A percentile compares a stretch with the other conserved stretches of the same genome.
Conservation (phyloP, 2,797 vertebrate genomes). For the Anguilla anguilla region DNA sequence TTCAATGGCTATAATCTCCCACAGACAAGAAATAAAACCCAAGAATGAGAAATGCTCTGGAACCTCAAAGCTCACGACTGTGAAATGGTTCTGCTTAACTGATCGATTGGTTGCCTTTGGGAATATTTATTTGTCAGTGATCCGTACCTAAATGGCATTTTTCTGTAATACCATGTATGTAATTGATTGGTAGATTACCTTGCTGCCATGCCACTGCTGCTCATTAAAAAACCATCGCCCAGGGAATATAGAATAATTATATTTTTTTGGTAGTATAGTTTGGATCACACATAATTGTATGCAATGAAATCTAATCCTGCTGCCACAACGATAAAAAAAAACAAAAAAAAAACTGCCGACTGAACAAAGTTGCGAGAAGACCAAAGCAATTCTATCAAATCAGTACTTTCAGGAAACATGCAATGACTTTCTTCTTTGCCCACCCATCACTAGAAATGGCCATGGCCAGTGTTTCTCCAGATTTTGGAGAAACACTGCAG, state of each 20-base stretch:
- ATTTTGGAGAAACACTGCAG: not conserved
- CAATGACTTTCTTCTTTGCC: not conserved
- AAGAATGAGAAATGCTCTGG: not conserved
- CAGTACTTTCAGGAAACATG: not conserved
- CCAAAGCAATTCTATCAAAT: not conserved
- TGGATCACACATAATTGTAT: not conserved
- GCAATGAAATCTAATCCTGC: not conserved
- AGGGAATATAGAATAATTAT: not conserved
- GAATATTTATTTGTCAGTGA: not conserved
- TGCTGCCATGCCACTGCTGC: not conserved
- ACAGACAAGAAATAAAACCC: not conserved
- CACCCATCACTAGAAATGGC: not conserved
- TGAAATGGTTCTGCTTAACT: not conserved
- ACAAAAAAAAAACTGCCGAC: not conserved
- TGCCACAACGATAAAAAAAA: not conserved
- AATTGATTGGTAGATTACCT: not conserved
- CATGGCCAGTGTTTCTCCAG: not conserved
- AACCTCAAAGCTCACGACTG: not conserved
- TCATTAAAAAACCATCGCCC: not conserved
- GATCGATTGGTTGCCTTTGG: not conserved
- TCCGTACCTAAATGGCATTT: not conserved
- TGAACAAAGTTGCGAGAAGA: not conserved
- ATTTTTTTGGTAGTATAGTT: not conserved
- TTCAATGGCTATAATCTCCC: not conserved
- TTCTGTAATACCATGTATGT: not conserved